These are phyloP conservation scores for Drosophila nigritarsus DNA, from an alignment of 2,888 invertebrate species.

Conservation along the genomic window DNA sequence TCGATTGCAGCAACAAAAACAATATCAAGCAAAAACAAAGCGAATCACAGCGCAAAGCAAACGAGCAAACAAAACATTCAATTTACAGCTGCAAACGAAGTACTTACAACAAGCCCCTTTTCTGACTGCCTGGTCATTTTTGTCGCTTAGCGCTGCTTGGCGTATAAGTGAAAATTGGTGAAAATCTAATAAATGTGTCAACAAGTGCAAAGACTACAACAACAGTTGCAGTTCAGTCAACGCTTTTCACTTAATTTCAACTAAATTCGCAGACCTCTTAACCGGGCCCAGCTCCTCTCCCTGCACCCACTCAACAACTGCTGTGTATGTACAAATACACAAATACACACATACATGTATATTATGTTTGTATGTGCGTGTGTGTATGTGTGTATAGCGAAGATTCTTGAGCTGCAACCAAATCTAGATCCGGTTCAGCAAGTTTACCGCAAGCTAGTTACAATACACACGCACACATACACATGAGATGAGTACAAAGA, in stretches of 20 bases:
- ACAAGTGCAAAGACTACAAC: slow-evolving; percentile 61
- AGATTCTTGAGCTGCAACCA: slow-evolving; percentile 78
- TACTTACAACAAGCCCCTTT: slow-evolving; percentile 25
- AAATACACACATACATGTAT: not conserved
- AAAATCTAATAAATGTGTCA: slow-evolving; percentile 77
- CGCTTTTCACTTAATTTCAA: slow-evolving; percentile 72
- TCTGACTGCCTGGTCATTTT: slow-evolving; percentile 18
- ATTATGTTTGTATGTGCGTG: slow-evolving; percentile 7
- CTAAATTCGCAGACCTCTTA: slow-evolving; percentile 53
- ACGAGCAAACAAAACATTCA: slow-evolving; percentile 57
- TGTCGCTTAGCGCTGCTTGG: slow-evolving; percentile 53
- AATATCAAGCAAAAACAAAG: slow-evolving; percentile 50
- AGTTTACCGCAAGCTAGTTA: slow-evolving; percentile 79
- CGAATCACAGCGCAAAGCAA: slow-evolving; percentile 44
- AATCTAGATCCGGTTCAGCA: slow-evolving; percentile 80
- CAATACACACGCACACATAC: slow-evolving; percentile 45
- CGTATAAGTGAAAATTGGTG: slow-evolving; percentile 75
- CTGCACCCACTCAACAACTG: slow-evolving; percentile 26
- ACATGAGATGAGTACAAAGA: slow-evolving; percentile 46
- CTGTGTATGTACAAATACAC: not conserved
- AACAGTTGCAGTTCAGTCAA: slow-evolving; percentile 33
- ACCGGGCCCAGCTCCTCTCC: slow-evolving; percentile 1
- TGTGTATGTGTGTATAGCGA: slow-evolving; percentile 39
- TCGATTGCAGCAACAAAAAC: slow-evolving; percentile 69
- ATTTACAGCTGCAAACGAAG: slow-evolving; percentile 52